Percentiles rank a stretch among this genome's conserved stretches.
Evolutionary conservation across 2,797 vertebrate genomes (phyloP).

Genomic region (Sparidentex hasta): DNA sequence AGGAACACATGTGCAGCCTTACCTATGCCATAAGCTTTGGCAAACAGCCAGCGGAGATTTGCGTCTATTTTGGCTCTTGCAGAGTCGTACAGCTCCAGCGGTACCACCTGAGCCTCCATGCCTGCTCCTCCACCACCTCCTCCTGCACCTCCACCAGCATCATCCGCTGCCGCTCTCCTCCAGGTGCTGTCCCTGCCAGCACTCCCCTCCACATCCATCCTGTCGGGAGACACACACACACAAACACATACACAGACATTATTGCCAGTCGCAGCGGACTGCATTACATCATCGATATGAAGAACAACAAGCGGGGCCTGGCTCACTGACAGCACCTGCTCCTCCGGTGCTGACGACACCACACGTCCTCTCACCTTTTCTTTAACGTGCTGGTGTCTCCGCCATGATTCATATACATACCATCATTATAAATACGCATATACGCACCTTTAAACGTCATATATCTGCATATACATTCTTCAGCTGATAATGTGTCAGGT

Average conservation of each 20-base stretch:
- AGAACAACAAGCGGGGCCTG: constrained; percentile 60
- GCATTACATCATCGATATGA: constrained; percentile 74
- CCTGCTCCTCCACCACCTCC: constrained; percentile 60
- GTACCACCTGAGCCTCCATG: constrained; percentile 87
- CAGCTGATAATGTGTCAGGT: constrained; percentile 3
- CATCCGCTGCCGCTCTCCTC: constrained; percentile 85
- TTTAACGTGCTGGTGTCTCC: neutral
- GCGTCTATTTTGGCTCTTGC: constrained; percentile 97
- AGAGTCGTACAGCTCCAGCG: constrained; percentile 94
- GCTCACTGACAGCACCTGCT: constrained; percentile 39
- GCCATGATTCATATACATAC: fast-evolving
- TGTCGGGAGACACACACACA: constrained; percentile 49
- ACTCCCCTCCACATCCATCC: constrained; percentile 91
- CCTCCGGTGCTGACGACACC: neutral
- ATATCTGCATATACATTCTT: neutral
- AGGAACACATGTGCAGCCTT: constrained; percentile 62
- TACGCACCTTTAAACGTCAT: neutral
- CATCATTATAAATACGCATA: too few relatives aligned
- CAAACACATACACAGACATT: constrained; percentile 10
- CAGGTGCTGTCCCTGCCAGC: constrained; percentile 87
- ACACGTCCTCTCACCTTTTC: constrained; percentile 4
- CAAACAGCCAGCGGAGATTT: constrained; percentile 97
- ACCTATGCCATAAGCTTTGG: constrained; percentile 96
- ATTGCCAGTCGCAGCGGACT: neutral
- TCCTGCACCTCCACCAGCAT: constrained; percentile 23